A percentile compares a stretch with the other conserved stretches of the same genome.
phyloP scores from a whole-genome alignment of 1,140 invertebrate genomes.

The Arctopsyche grandis region DNA sequence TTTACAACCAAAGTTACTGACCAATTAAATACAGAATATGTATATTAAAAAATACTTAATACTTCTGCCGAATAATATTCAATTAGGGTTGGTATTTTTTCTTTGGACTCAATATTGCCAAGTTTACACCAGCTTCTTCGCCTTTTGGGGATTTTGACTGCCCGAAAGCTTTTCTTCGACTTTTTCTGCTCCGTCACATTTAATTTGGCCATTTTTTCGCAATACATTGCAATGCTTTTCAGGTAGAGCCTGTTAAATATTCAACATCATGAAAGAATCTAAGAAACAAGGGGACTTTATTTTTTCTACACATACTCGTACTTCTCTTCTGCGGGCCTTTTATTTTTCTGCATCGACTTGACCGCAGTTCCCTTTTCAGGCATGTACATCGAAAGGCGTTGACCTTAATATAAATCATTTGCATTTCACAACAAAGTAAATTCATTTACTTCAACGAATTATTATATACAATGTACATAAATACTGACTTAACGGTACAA shows the following conservation, averaged over 20 bases:
- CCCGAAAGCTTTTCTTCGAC: not conserved
- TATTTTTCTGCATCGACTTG: not conserved
- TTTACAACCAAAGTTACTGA: too few relatives aligned
- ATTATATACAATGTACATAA: not conserved
- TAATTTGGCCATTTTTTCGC: not conserved
- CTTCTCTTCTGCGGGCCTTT: not conserved
- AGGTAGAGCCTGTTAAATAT: not conserved
- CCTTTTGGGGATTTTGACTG: not conserved
- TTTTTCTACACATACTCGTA: not conserved
- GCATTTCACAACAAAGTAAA: too few relatives aligned
- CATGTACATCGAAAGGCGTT: constrained; percentile 22
- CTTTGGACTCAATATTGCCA: not conserved
- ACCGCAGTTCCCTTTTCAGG: not conserved
- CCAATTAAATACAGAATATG: too few relatives aligned
- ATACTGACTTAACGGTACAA: constrained; percentile 7
- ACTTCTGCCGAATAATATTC: not conserved
- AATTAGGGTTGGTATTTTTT: not conserved
- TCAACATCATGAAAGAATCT: too few relatives aligned
- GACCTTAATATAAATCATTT: not conserved
- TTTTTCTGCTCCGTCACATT: not conserved
- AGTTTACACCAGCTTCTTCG: not conserved
- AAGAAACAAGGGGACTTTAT: not conserved
- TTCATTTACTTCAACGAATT: too few relatives aligned
- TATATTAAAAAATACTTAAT: too few relatives aligned
- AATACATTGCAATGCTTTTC: not conserved